These are phyloP conservation scores for Rhadinocentrus ornatus DNA, from an alignment of 2,797 vertebrate genomes.

Conservation along the genomic window DNA sequence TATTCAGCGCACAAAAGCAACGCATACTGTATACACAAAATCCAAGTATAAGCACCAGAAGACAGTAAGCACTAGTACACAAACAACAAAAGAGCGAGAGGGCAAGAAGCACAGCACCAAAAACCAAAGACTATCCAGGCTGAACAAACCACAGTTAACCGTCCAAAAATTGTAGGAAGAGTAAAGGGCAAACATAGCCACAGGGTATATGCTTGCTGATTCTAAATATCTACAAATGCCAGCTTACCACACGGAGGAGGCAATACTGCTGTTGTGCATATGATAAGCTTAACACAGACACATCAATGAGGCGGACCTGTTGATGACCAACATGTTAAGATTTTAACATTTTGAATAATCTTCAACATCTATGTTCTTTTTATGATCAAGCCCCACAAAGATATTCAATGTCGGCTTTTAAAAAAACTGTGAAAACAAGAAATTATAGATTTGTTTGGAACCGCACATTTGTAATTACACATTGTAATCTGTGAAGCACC, in stretches of 20 bases:
- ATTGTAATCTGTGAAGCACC: not conserved
- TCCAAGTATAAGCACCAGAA: not conserved
- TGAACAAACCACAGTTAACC: slow-evolving; percentile 16
- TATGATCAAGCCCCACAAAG: not conserved
- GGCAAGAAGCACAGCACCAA: not conserved
- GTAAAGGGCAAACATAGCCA: slow-evolving; percentile 41
- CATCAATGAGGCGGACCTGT: not conserved
- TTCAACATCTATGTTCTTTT: not conserved
- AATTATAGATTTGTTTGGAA: not conserved
- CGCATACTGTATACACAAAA: not conserved
- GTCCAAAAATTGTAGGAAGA: slow-evolving; percentile 9
- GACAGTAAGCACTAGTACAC: not conserved
- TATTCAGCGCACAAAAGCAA: slow-evolving; percentile 6
- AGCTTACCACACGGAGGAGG: slow-evolving; percentile 22
- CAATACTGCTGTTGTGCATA: slow-evolving; percentile 15
- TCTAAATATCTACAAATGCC: slow-evolving; percentile 42
- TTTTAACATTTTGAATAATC: not conserved
- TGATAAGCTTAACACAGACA: slow-evolving; percentile 4
- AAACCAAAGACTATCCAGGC: slow-evolving; percentile 9
- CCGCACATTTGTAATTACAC: not conserved
- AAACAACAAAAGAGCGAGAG: not conserved
- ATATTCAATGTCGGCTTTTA: not conserved
- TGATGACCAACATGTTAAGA: not conserved
- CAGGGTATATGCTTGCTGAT: slow-evolving; percentile 22
- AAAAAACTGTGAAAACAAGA: not conserved